These are phyloP conservation scores for Nematolebias whitei DNA, from an alignment of 2,113 vertebrate species.

Conservation along the genomic window DNA sequence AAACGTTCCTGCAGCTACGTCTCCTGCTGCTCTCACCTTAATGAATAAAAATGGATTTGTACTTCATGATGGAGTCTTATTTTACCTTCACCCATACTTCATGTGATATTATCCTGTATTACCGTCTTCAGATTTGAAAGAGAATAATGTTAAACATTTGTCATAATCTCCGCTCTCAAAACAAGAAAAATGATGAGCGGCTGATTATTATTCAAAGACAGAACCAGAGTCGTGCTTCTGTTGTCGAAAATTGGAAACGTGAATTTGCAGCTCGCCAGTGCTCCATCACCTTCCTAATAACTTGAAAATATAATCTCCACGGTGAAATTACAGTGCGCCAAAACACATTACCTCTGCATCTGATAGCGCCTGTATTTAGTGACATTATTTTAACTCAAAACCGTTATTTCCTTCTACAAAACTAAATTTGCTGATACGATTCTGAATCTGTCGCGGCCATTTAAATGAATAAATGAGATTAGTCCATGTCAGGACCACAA, in stretches of 20 bases:
- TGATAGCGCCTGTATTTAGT: slow-evolving; percentile 14
- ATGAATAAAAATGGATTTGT: slow-evolving; percentile 36
- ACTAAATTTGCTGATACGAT: slow-evolving; percentile 35
- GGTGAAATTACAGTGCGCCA: slow-evolving; percentile 12
- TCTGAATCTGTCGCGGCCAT: background rate
- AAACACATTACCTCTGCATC: slow-evolving; percentile 10
- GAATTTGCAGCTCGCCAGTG: background rate
- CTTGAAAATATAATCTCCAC: slow-evolving; percentile 13
- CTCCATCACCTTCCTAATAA: background rate
- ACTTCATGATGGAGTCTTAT: slow-evolving; percentile 19
- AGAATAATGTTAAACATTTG: slow-evolving; percentile 32
- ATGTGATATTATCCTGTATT: slow-evolving; percentile 1
- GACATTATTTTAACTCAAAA: slow-evolving; percentile 22
- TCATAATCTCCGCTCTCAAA: slow-evolving; percentile 32
- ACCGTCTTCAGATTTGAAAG: slow-evolving; percentile 17
- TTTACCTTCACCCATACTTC: slow-evolving; percentile 4
- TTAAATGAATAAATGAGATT: slow-evolving; percentile 34
- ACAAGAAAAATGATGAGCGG: slow-evolving; percentile 19
- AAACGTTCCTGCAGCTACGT: slow-evolving; percentile 40
- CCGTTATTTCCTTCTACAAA: slow-evolving; percentile 11
- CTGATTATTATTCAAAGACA: slow-evolving; percentile 22
- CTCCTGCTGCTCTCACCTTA: slow-evolving; percentile 15
- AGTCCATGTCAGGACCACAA: slow-evolving; percentile 16
- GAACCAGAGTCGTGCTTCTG: slow-evolving; percentile 1
- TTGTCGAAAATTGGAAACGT: slow-evolving; percentile 12